Conservation (phyloP, 1,140 invertebrate species). For the Amphibalanus amphitrite region DNA sequence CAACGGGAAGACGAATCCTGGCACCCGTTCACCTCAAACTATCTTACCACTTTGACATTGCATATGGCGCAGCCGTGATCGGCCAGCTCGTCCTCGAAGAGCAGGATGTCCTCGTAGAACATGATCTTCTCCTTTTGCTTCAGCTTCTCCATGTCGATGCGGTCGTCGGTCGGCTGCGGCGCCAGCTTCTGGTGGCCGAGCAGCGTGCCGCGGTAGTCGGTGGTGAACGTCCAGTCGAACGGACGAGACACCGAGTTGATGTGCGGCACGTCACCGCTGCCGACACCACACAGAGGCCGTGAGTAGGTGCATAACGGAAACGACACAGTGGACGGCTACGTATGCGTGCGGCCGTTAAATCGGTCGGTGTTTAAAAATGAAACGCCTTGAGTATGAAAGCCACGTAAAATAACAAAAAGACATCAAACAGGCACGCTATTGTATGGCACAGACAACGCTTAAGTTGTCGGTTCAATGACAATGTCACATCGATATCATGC, state of each 20-base stretch:
- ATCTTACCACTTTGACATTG: constrained; percentile 83
- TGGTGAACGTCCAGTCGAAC: constrained; percentile 98
- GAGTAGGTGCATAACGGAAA: not conserved
- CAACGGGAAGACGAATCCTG: no score
- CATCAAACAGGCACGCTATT: no score
- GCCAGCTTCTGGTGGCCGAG: no score
- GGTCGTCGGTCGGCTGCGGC: constrained; percentile 43
- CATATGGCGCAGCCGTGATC: constrained; percentile 87
- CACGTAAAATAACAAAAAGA: no score
- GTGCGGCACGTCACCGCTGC: not conserved
- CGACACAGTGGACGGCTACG: no score
- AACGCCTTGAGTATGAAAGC: no score
- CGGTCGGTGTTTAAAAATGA: no score
- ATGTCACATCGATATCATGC: constrained; percentile 5
- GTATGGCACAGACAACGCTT: no score
- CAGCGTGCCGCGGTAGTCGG: constrained; percentile 72
- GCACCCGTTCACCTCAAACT: no score
- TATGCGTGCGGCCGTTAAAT: no score
- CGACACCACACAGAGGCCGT: not conserved
- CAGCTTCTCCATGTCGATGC: constrained; percentile 76
- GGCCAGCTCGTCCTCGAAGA: constrained; percentile 97
- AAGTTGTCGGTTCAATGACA: not conserved
- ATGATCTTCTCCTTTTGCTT: constrained; percentile 79
- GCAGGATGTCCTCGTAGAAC: constrained; percentile 80
- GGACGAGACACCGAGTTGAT: constrained; percentile 55